A percentile compares a stretch with the other conserved stretches of the same genome.
Conservation (phyloP, 1,140 invertebrate species). For the Drosophila oshimai region DNA sequence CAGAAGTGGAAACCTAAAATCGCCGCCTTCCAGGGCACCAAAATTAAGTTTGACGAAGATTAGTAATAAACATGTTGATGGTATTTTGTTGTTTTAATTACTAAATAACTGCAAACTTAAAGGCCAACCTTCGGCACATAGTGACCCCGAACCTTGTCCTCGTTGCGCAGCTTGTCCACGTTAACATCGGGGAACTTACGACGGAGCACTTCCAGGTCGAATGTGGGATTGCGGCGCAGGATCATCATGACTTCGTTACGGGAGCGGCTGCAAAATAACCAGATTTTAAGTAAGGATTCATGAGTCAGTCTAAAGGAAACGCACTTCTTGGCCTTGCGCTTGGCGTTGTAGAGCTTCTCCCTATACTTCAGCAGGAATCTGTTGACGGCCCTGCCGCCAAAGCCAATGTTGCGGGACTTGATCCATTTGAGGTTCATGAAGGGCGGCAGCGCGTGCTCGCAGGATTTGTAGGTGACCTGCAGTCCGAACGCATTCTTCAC, state of each 20-base stretch:
- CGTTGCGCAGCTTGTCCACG: constrained; percentile 86
- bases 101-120: constrained; percentile 35
- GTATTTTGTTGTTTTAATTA: constrained; percentile 28
- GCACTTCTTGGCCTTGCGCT: constrained; percentile 85
- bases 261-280: constrained; percentile 84
- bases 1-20: constrained; percentile 80
- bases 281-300: not conserved
- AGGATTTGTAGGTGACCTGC: constrained; percentile 83
- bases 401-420: constrained; percentile 83
- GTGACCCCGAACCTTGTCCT: constrained; percentile 86
- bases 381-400: constrained; percentile 84
- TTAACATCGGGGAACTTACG: constrained; percentile 90
- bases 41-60: constrained; percentile 79
- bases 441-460: constrained; percentile 85
- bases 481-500: constrained; percentile 86
- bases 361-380: constrained; percentile 87
- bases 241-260: constrained; percentile 87
- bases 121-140: constrained; percentile 83
- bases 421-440: constrained; percentile 86
- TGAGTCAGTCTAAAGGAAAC: not conserved
- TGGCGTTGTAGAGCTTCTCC: constrained; percentile 86
- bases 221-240: constrained; percentile 89
- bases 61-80: constrained; percentile 16
- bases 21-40: constrained; percentile 74
- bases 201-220: constrained; percentile 88